phyloP scores from a whole-genome alignment of 1,140 invertebrate species.

The Drosophila eugracilis region DNA sequence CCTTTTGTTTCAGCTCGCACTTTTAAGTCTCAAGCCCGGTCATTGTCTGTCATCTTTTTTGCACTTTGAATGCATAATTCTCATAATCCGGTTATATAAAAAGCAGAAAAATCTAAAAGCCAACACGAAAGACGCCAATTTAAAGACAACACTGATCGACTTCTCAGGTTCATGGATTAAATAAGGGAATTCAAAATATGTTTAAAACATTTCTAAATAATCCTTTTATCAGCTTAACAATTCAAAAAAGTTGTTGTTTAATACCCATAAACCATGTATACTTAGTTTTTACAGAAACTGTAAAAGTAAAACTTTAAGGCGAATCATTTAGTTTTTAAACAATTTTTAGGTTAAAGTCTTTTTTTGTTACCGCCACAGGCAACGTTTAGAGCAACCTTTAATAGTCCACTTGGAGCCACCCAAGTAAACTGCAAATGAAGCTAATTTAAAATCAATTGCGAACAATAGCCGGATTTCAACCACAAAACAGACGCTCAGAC shows the following conservation, averaged over 20 bases:
- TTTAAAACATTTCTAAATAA: too few species aligned
- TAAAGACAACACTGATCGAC: too few species aligned
- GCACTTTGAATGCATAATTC: slow-evolving; percentile 70
- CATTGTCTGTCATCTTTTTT: slow-evolving; percentile 66
- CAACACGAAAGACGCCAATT: too few species aligned
- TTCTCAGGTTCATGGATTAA: too few species aligned
- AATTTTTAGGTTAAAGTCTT: not conserved
- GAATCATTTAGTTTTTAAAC: too few species aligned
- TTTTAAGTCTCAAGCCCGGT: slow-evolving; percentile 12
- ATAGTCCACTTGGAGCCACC: slow-evolving; percentile 1
- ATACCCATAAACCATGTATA: too few species aligned
- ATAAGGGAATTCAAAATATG: not conserved
- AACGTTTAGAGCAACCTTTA: slow-evolving; percentile 11
- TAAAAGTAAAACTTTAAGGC: too few species aligned
- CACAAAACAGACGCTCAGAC: slow-evolving; percentile 33
- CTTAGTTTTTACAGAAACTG: not conserved
- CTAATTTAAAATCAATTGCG: slow-evolving; percentile 54
- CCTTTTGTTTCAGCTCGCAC: slow-evolving; percentile 48
- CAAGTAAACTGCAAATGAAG: slow-evolving; percentile 33
- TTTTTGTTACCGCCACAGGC: not conserved
- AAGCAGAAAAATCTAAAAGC: slow-evolving; percentile 13
- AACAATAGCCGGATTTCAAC: slow-evolving; percentile 40
- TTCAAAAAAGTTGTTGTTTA: too few species aligned
- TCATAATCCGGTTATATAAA: slow-evolving; percentile 67
- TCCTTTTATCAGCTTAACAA: not conserved